Base-by-base conservation (phyloP, 2,797 vertebrate species). In the Galagoides demidoff region DNA sequence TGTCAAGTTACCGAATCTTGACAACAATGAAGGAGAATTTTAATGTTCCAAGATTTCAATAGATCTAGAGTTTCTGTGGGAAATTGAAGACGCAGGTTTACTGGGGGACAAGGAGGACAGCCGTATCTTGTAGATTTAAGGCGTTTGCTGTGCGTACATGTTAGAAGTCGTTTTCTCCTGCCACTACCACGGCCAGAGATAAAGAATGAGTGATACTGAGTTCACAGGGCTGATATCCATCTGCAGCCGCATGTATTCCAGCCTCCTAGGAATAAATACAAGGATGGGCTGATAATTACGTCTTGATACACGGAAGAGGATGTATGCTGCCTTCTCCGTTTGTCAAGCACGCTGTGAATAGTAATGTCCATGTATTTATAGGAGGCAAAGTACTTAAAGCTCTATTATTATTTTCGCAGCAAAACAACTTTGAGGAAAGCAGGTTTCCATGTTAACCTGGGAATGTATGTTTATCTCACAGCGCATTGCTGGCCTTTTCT, bases 1-100 rank as follows among this genome's bases (percentile, higher is more conserved):
- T 96, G 95, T 97, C 92, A 95, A 95, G 91, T 95, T 55, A 76
- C 86, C 90, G 96, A 87, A 93, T 94, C 97, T 96, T 96, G 95
- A 96, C 92, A 94, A 94, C 87, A 93, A 90, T 78, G 59, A 96
- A 95, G 90, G 81, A 89, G 84, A 96, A 95, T 96, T 90, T 95
- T 96, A 95, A 96, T 90, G 89, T 93, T 95, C 77, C 84, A 64
- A 93, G 89, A 96, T 96, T 96, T 97, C 95, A 94, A 92, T 90
- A 96, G 94, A 93, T 78, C 31, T 90, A 84, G 89, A 77, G 92
- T 90, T 95, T 92, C 61, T 68, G 39, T 77, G 83, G 63, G 81
- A 95, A 96, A 97, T 25, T 45, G 94, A 87, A 97, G 81, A 63
- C 2, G 7, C 22, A 34, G 77, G 34, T 90, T 96, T 85, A 93